phyloP scores from a whole-genome alignment of 2,888 invertebrate species.

The Drosophila kanekoi region DNA sequence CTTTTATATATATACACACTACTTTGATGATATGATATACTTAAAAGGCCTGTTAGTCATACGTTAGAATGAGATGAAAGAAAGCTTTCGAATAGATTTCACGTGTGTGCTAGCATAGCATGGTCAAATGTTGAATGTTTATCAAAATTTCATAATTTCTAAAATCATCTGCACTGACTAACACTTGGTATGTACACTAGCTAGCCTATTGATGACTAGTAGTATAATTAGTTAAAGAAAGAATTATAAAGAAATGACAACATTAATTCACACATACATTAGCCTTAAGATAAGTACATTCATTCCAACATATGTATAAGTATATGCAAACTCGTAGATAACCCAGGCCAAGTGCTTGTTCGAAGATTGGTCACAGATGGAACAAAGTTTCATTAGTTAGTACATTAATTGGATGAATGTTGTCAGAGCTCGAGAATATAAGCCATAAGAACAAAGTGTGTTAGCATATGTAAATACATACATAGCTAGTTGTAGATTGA shows the following conservation, averaged over 20 bases:
- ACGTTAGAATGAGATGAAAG: not conserved
- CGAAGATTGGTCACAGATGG: slow-evolving; percentile 24
- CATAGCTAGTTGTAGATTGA: slow-evolving; percentile 47
- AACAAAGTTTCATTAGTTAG: slow-evolving; percentile 57
- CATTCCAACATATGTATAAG: slow-evolving; percentile 1
- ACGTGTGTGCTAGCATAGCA: not conserved
- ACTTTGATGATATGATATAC: not conserved
- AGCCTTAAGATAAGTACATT: slow-evolving; percentile 3
- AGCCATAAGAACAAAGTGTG: not conserved
- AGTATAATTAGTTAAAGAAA: slow-evolving; percentile 34
- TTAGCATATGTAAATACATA: slow-evolving; percentile 20
- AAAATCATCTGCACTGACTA: slow-evolving; percentile 10
- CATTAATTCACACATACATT: slow-evolving; percentile 1
- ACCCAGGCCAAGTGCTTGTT: slow-evolving; percentile 15
- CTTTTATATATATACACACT: too few species aligned
- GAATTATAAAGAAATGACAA: not conserved
- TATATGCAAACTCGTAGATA: slow-evolving; percentile 21
- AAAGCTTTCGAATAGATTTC: not conserved
- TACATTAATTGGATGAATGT: slow-evolving; percentile 34
- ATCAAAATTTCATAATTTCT: slow-evolving; percentile 1
- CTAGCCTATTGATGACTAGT: slow-evolving; percentile 41
- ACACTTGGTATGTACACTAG: slow-evolving; percentile 47
- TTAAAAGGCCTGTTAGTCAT: not conserved
- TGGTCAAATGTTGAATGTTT: not conserved
- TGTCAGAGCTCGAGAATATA: slow-evolving; percentile 7